Evolutionary conservation across 2,888 invertebrate genomes (phyloP), one percentile per base, ranked within the genome.

Genomic region (Platerodrilus igneus): DNA sequence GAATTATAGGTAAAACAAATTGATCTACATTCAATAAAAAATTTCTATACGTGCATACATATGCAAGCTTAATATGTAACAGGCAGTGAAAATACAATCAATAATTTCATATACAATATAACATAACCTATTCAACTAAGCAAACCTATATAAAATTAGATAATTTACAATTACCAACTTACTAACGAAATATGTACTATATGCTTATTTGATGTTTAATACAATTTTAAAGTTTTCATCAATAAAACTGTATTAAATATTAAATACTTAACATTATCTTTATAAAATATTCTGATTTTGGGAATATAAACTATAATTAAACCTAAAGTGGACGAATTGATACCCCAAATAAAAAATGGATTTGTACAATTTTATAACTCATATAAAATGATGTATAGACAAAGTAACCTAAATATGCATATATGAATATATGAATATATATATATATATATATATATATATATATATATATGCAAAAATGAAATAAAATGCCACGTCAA

Each of bases 301-400:
- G 48, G 42, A 45, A 46, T 47, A 48, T 32, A 46, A 46, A 44
- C 46, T 52, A 52, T 38, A 41, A 43, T 45, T 45, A 38, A 48
- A 48, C 49, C 45, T 37, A 45, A 50, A 53, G 42, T 53, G 53
- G 53, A 53, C 51, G 51, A 53, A 53, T 46, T 44, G 20, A 41
- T 48, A 42, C 34, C 27, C 34, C 28, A 40, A 42, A 23, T n/a
- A 21, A 32, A 18, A 21, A 31, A n/a, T n/a, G n/a, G n/a, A n/a
- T n/a, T n/a, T n/a, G n/a, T n/a, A n/a, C n/a, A n/a, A n/a, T n/a
- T n/a, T n/a, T n/a, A n/a, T n/a, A n/a, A n/a, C n/a, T n/a, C n/a
- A n/a, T n/a, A n/a, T n/a, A 8, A 21, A 31, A 21, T 16, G 25
- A 25, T 34, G 23, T 34, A 27, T 35, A 43, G 35, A 39, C 13